Evolutionary conservation across 2,888 invertebrate species (phyloP).

Genomic region (Zootermopsis nevadensis): DNA sequence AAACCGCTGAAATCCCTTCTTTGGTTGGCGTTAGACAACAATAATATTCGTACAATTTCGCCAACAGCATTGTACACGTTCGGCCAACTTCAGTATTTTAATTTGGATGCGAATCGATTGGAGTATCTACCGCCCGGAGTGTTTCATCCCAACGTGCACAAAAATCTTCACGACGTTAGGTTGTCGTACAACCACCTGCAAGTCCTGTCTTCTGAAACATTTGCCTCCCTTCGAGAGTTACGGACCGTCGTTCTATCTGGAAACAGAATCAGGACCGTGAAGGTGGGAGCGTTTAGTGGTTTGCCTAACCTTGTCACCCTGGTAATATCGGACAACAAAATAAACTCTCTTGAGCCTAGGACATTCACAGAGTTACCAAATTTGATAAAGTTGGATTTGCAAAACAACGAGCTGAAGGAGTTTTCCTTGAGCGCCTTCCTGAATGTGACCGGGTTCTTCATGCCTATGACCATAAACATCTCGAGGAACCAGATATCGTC

Average conservation of each 20-base stretch:
- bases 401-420: constrained; percentile 79
- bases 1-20: constrained; percentile 78
- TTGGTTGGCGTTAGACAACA: constrained; percentile 89
- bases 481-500: constrained; percentile 75
- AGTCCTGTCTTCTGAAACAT: constrained; percentile 75
- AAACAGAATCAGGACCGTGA: constrained; percentile 79
- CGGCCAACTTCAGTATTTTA: constrained; percentile 80
- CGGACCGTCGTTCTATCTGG: constrained; percentile 83
- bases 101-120: constrained; percentile 87
- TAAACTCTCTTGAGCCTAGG: constrained; percentile 77
- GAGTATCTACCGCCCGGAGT: constrained; percentile 75
- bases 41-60: constrained; percentile 81
- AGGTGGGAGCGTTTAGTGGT: constrained; percentile 79
- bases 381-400: constrained; percentile 82
- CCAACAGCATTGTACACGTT: constrained; percentile 78
- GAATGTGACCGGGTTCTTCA: constrained; percentile 74
- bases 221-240: constrained; percentile 76
- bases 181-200: constrained; percentile 85
- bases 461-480: constrained; percentile 79
- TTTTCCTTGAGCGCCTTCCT: constrained; percentile 76
- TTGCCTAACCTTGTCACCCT: constrained; percentile 83
- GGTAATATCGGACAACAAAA: constrained; percentile 84
- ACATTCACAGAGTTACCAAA: constrained; percentile 82
- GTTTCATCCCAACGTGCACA: constrained; percentile 76
- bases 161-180: constrained; percentile 80